Base-by-base conservation (phyloP, 2,113 vertebrate genomes). In the Scortum barcoo region DNA sequence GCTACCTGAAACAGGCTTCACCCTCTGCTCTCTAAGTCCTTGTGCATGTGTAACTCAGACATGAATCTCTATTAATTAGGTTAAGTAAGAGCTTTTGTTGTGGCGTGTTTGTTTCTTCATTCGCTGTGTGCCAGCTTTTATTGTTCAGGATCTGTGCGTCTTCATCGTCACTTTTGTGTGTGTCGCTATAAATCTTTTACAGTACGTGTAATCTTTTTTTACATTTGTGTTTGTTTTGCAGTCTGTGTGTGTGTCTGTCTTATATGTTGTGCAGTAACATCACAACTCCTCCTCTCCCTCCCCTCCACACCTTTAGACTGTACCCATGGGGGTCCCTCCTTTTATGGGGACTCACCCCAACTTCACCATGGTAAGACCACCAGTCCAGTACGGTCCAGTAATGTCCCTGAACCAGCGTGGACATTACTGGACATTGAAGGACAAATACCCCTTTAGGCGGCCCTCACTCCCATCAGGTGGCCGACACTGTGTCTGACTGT, bases 311-410 rank as follows among this genome's bases (percentile, higher is more conserved):
- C 81, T 89, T 87, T 94, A 94, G 92, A 93, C 82, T 51, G 83
- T 95, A 93, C 95, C 96, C 80, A 91, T 89, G 89, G 93, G 94
- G 86, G 92, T 86, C 77, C 91, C 88, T 91, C 61, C 84, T 87
- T 94, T 89, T 91, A 93, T 95, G 89, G 96, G 96, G 84, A 94
- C 94, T 28, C 95, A 97, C 75, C 95, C 97, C 77, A 95, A 94
- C 50, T 97, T 96, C 96, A 93, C 95, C 88, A 97, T 97, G 95
- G 97, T 99, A 95, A 97, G 97, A 95, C 80, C 90, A 86, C 58
- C 44, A 78, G 89, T 89, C 88, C 89, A 80, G 76, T 78, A 50
- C 2, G 67, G 74, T 85, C 88, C 28, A 80, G 72, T 87, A 90
- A 93, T 90, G 86, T 71, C 65, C 78, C 57, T 42, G 22, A 62